These are phyloP conservation scores for Bathynomus jamesi DNA, from an alignment of 1,140 invertebrate genomes.

Conservation along the genomic window DNA sequence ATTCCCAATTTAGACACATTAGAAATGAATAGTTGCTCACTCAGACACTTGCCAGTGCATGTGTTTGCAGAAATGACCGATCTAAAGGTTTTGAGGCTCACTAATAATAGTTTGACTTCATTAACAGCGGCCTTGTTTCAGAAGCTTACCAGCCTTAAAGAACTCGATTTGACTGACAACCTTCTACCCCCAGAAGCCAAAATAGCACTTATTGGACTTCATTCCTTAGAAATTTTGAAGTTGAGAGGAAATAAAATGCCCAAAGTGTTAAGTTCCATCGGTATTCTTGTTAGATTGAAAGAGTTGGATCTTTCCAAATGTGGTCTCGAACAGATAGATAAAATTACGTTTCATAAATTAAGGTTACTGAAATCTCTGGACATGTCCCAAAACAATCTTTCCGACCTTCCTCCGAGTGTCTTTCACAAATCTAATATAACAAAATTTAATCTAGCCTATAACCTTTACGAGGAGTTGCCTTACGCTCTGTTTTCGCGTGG, in stretches of 20 bases:
- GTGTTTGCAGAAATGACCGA: conserved; percentile 42
- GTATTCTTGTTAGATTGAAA: conserved; percentile 12
- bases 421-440: conserved; percentile 38
- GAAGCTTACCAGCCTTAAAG: conserved; percentile 21
- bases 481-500: conserved; percentile 21
- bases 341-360: conserved; percentile 63
- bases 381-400: conserved; percentile 75
- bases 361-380: conserved; percentile 61
- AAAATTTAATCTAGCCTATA: conserved; percentile 70
- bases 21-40: conserved; percentile 68
- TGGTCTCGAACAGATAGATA: conserved; percentile 62
- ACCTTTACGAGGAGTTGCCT: conserved; percentile 58
- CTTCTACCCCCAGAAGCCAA: conserved; percentile 17
- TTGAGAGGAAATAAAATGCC: conserved; percentile 28
- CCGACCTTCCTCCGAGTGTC: conserved; percentile 59
- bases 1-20: conserved; percentile 65
- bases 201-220: conserved; percentile 12
- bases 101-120: conserved; percentile 61
- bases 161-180: conserved; percentile 25
- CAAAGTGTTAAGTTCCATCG: conserved; percentile 19
- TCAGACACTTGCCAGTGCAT: conserved; percentile 61
- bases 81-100: conserved; percentile 70
- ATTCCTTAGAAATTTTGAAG: conserved; percentile 20
- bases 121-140: conserved; percentile 20
- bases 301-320: conserved; percentile 26